phyloP scores from a whole-genome alignment of 30 jellyfish, hydroid and myxozoan species.

The Rhopilema esculentum region DNA sequence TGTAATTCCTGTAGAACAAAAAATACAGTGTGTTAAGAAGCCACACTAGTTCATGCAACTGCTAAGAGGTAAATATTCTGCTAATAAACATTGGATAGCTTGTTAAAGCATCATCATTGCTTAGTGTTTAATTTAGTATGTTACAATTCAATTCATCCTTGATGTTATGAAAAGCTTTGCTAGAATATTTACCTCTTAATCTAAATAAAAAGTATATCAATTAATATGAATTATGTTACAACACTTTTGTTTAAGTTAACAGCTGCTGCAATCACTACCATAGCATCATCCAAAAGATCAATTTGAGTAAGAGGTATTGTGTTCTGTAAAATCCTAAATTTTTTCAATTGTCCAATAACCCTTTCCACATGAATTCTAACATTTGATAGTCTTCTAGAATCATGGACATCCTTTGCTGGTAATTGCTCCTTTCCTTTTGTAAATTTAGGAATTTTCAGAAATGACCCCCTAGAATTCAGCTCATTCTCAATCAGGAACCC shows the following conservation, averaged over 20 bases:
- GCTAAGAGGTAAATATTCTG: background rate
- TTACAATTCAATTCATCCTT: background rate
- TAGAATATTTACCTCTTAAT: background rate
- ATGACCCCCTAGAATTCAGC: slow-evolving; percentile 60
- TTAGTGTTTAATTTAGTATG: background rate
- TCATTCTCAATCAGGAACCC: slow-evolving; percentile 71
- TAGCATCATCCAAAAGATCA: slow-evolving; percentile 52
- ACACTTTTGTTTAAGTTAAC: slow-evolving; percentile 7
- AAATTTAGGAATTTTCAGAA: slow-evolving; percentile 59
- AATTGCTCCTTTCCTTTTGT: slow-evolving; percentile 70
- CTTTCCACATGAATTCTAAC: slow-evolving; percentile 82
- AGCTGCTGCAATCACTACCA: slow-evolving; percentile 49
- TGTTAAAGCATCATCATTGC: background rate
- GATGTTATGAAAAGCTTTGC: background rate
- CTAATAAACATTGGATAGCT: background rate
- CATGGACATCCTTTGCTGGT: slow-evolving; percentile 56
- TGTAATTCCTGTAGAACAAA: slow-evolving; percentile 21
- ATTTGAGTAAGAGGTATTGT: slow-evolving; percentile 60
- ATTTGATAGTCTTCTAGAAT: slow-evolving; percentile 49
- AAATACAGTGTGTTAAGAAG: background rate
- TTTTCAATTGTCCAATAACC: slow-evolving; percentile 67
- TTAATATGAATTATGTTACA: background rate
- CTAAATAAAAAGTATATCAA: background rate
- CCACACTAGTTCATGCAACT: background rate
- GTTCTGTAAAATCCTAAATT: slow-evolving; percentile 36